Evolutionary conservation across 2,888 invertebrate genomes (phyloP), one percentile per base, ranked within the genome.

Genomic region (Tethea ocularis): DNA sequence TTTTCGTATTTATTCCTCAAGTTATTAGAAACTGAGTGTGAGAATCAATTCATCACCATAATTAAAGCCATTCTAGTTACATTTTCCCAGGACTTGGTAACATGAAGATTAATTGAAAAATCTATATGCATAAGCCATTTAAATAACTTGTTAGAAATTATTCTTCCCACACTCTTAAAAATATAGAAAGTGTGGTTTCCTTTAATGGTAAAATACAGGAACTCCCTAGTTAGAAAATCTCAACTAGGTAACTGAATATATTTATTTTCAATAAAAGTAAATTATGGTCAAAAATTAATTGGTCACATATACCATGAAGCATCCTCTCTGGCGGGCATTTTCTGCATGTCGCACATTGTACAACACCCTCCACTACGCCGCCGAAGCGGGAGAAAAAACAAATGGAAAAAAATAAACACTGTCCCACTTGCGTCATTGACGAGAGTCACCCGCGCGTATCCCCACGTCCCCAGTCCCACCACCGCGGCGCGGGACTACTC

Each of bases 331-430:
- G 84, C 75, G 61, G 88, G 89, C 88, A 91, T 86, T 80, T 91
- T 91, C 88, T 91, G 93, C 92, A 92, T 91, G 80, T 92, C 93
- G 69, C 93, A 92, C 91, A 92, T 92, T 67, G 66, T 74, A 57
- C 54, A 26, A 54, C 66, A 74, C 78, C 77, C 72, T 70, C 72
- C 69, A 69, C 72, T 68, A 74, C 67, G 71, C 72, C 79, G 77
- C 69, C 70, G 72, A 64, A 71, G 86, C 81, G 84, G 84, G 83
- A 80, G 80, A 79, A 84, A 84, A 85, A 77, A 70, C 67, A 79
- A 78, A 20, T 8, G 64, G 71, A 72, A 72, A 74, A 68, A 69
- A 75, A 84, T 80, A 80, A 78, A 59, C 84, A 86, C 83, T 78
- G 82, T 88, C 86, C 88, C 87, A 89, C 89, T 88, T 81, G 69